Percentiles rank a stretch among this genome's conserved stretches.
Conservation (phyloP, 2,797 vertebrate genomes). For the Galaxias olidus region DNA sequence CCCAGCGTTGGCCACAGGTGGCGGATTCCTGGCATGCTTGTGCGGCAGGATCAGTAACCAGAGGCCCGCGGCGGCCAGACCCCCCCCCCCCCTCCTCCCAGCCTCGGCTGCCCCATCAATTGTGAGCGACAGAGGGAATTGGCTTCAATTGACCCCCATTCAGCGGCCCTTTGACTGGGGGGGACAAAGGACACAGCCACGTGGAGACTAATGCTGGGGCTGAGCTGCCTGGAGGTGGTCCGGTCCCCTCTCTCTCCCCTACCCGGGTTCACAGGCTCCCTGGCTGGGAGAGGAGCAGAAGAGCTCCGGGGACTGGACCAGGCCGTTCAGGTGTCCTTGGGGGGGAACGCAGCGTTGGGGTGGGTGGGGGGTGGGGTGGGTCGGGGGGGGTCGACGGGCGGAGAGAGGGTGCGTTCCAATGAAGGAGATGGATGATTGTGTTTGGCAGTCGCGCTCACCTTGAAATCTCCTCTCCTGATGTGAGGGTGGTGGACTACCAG, state of each 20-base stretch:
- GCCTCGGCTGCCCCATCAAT: slow-evolving; percentile 71
- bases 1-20: slow-evolving; percentile 63
- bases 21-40: slow-evolving; percentile 73
- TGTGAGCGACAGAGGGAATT: slow-evolving; percentile 78
- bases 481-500: too few species aligned
- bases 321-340: not conserved
- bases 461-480: too few species aligned
- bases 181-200: slow-evolving; percentile 81
- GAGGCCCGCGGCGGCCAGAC: slow-evolving; percentile 44
- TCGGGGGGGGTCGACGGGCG: slow-evolving; percentile 56
- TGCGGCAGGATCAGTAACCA: slow-evolving; percentile 74
- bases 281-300: slow-evolving; percentile 12
- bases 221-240: slow-evolving; percentile 73
- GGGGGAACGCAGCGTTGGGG: slow-evolving; percentile 40
- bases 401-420: not conserved
- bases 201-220: slow-evolving; percentile 78
- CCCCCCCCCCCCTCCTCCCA: slow-evolving; percentile 26
- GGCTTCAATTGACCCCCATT: slow-evolving; percentile 83
- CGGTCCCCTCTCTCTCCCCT: slow-evolving; percentile 50
- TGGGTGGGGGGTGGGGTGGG: slow-evolving; percentile 42
- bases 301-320: not conserved
- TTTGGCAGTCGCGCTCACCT: too few species aligned
- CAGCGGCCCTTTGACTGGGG: slow-evolving; percentile 73
- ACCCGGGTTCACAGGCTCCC: slow-evolving; percentile 41
- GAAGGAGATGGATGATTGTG: slow-evolving; percentile 36